A percentile compares a stretch with the other conserved stretches of the same genome.
These are phyloP conservation scores for Ips nitidus DNA, from an alignment of 1,140 invertebrate genomes.

Conservation along the genomic window DNA sequence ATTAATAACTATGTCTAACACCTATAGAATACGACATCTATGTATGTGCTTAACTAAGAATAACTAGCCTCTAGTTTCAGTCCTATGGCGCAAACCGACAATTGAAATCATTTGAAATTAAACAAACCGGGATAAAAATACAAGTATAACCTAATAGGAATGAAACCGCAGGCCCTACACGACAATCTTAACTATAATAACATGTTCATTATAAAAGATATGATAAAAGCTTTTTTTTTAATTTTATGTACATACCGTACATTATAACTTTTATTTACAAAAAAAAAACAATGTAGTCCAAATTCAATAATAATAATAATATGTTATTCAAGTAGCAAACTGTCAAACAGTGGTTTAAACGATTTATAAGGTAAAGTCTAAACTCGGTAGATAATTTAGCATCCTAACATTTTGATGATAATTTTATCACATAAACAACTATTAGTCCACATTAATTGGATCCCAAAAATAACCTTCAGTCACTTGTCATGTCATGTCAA, in stretches of 20 bases:
- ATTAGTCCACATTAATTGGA: no score
- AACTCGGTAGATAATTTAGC: no score
- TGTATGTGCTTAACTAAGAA: constrained; percentile 11
- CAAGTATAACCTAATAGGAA: not conserved
- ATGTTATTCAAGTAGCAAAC: no score
- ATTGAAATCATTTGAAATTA: not conserved
- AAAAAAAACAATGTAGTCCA: constrained; percentile 22
- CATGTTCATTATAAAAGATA: constrained; percentile 34
- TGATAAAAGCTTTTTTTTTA: constrained; percentile 38
- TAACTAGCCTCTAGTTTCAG: constrained; percentile 1
- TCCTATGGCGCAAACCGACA: not conserved
- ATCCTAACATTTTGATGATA: no score
- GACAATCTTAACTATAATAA: constrained; percentile 1
- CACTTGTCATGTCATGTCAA: no score
- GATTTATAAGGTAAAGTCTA: no score
- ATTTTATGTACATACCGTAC: constrained; percentile 41
- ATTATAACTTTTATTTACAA: constrained; percentile 41
- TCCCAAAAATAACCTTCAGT: no score
- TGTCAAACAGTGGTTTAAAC: no score
- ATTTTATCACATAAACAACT: no score
- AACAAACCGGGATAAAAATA: no score
- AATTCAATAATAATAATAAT: not conserved
- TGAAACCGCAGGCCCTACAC: not conserved
- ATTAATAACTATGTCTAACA: constrained; percentile 11
- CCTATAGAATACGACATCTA: constrained; percentile 7